phyloP scores from a whole-genome alignment of 1,140 invertebrate species.

The Holcopasites calliopsidis region DNA sequence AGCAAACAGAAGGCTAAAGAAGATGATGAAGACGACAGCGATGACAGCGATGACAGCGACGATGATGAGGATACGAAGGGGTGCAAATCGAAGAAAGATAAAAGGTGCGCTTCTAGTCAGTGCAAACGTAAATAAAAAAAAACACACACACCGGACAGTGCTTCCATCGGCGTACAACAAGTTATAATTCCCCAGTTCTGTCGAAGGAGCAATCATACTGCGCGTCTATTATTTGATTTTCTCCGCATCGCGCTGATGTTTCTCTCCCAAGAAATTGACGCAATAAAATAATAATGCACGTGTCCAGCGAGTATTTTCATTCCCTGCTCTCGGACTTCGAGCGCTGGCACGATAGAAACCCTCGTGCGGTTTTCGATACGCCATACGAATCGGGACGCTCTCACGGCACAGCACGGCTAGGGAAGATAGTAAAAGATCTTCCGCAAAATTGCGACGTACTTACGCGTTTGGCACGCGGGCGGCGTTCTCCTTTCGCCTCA shows the following conservation, averaged over 20 bases:
- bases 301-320: background rate
- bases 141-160: too few species aligned
- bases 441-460: slow-evolving; percentile 51
- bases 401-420: background rate
- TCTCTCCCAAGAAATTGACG: background rate
- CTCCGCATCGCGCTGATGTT: background rate
- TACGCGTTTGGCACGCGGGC: slow-evolving; percentile 69
- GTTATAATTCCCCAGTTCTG: too few species aligned
- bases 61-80: too few species aligned
- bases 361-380: too few species aligned
- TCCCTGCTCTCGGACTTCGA: background rate
- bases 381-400: too few species aligned
- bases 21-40: background rate
- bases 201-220: too few species aligned
- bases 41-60: background rate
- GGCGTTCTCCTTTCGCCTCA: slow-evolving; percentile 83
- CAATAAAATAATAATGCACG: background rate
- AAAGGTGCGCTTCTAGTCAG: too few species aligned
- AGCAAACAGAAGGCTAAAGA: background rate
- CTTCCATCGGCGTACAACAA: too few species aligned
- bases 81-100: background rate
- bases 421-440: background rate
- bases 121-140: too few species aligned
- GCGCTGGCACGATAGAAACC: background rate
- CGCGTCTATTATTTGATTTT: too few species aligned